A percentile compares a stretch with the other conserved stretches of the same genome.
Conservation (phyloP, 1,140 invertebrate species). For the Papilio polytes region DNA sequence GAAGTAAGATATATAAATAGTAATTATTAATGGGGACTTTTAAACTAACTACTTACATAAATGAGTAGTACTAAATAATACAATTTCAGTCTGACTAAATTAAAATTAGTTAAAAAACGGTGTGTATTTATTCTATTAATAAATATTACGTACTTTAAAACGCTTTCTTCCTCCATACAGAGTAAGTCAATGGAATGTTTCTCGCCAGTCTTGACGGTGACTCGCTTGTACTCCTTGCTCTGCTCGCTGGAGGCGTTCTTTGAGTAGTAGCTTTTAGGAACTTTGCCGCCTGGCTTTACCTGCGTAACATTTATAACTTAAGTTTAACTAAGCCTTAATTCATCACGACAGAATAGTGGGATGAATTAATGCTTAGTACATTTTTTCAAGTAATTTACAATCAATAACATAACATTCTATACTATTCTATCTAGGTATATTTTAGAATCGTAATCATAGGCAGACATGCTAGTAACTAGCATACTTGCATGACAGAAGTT, state of each 20-base stretch:
- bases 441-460: too few relatives aligned
- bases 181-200: slow-evolving; percentile 88
- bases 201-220: slow-evolving; percentile 90
- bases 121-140: slow-evolving; percentile 6
- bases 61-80: not conserved
- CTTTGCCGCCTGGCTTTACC: slow-evolving; percentile 87
- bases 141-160: slow-evolving; percentile 85
- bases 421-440: too few relatives aligned
- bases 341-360: too few relatives aligned
- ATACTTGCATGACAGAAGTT: too few relatives aligned
- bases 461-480: too few relatives aligned
- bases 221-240: slow-evolving; percentile 86
- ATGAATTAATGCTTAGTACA: too few relatives aligned
- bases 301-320: slow-evolving; percentile 57
- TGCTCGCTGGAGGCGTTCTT: slow-evolving; percentile 84
- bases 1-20: too few relatives aligned
- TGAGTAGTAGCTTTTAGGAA: slow-evolving; percentile 90
- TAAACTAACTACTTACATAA: too few relatives aligned
- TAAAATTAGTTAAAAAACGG: too few relatives aligned
- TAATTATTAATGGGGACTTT: too few relatives aligned
- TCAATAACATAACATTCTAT: too few relatives aligned
- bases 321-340: not conserved
- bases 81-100: not conserved
- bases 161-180: slow-evolving; percentile 86
- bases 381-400: too few relatives aligned